Evolutionary conservation across 2,888 invertebrate genomes (phyloP).

Genomic region (Quadroppia sp.): DNA sequence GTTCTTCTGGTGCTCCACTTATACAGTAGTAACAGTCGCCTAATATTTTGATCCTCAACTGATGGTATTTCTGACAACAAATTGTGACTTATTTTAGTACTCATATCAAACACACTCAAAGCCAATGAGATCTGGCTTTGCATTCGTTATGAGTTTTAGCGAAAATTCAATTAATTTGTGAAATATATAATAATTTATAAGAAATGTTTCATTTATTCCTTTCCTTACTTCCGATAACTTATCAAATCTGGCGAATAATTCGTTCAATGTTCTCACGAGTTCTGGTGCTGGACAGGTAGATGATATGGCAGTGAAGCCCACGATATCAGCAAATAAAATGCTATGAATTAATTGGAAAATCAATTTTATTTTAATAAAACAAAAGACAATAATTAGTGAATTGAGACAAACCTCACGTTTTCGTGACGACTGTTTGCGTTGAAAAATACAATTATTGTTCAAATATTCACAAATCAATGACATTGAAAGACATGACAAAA

Average conservation of each 20-base stretch:
- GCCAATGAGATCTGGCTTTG: neutral
- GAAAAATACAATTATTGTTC: too few relatives aligned
- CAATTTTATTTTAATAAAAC: neutral
- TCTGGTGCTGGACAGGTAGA: conserved; percentile 93
- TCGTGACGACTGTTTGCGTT: conserved; percentile 57
- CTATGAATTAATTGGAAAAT: conserved; percentile 58
- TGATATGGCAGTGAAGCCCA: conserved; percentile 93
- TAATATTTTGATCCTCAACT: conserved; percentile 87
- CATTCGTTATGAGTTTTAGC: conserved; percentile 3
- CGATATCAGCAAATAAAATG: conserved; percentile 95
- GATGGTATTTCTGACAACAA: conserved; percentile 74
- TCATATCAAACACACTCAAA: neutral
- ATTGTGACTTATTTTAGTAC: neutral
- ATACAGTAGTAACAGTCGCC: conserved; percentile 98
- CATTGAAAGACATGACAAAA: too few relatives aligned
- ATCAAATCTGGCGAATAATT: conserved; percentile 91
- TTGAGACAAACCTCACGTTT: conserved; percentile 71
- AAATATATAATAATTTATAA: conserved; percentile 5
- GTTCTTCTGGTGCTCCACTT: conserved; percentile 85
- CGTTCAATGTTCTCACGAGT: conserved; percentile 89
- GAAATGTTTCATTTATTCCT: conserved; percentile 35
- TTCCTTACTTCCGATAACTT: conserved; percentile 66
- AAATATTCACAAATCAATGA: too few relatives aligned
- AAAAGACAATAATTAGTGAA: neutral
- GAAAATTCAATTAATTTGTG: conserved; percentile 28